These are phyloP conservation scores for Notothenia rossii DNA, from an alignment of 2,113 vertebrate species.

Conservation along the genomic window DNA sequence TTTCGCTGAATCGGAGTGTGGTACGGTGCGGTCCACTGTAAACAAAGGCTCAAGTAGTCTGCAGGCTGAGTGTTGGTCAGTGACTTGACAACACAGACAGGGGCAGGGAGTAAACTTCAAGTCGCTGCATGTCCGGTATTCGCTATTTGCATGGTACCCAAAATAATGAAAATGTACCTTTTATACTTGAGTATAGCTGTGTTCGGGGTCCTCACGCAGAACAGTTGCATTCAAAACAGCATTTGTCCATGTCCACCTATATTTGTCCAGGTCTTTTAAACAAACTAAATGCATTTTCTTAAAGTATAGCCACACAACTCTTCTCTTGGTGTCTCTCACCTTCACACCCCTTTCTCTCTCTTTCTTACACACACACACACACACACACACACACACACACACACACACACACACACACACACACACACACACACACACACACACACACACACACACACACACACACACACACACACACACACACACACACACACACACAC, in stretches of 20 bases:
- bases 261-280: conserved; percentile 36
- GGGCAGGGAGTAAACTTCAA: conserved; percentile 60
- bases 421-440: conserved; percentile 46
- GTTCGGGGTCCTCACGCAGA: conserved; percentile 18
- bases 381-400: conserved; percentile 36
- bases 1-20: conserved; percentile 30
- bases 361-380: conserved; percentile 42
- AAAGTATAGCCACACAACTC: conserved; percentile 63
- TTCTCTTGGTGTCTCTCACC: conserved; percentile 41
- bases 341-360: conserved; percentile 51
- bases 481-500: conserved; percentile 37
- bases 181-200: conserved; percentile 20
- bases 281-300: conserved; percentile 48
- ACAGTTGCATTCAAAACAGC: conserved; percentile 27
- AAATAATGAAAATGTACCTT: conserved; percentile 60
- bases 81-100: conserved; percentile 57
- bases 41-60: conserved; percentile 75
- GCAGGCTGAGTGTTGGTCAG: conserved; percentile 49
- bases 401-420: conserved; percentile 26
- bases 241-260: conserved; percentile 28
- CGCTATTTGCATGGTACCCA: conserved; percentile 4
- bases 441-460: conserved; percentile 45
- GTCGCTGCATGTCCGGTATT: conserved; percentile 41
- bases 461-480: conserved; percentile 35
- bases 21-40: conserved; percentile 56